Evolutionary conservation across 2,797 vertebrate species (phyloP).

Genomic region (Spatula versicolor): DNA sequence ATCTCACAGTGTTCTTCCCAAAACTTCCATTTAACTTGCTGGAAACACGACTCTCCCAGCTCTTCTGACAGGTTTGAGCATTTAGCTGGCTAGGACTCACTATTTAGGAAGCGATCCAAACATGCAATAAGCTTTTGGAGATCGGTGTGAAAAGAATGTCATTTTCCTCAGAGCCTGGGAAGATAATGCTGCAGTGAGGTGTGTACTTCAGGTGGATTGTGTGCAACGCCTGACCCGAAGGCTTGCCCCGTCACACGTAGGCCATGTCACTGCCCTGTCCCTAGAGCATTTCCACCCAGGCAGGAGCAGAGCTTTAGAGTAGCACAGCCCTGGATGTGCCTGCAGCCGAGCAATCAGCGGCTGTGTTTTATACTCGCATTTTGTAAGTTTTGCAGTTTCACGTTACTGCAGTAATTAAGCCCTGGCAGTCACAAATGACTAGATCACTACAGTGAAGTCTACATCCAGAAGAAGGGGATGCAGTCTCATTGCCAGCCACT

Average conservation of each 20-base stretch:
- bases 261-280: rapidly evolving
- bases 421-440: conserved; percentile 57
- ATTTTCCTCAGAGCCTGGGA: neutral
- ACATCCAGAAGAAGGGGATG: conserved; percentile 44
- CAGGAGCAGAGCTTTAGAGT: neutral
- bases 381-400: conserved; percentile 48
- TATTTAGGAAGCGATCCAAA: neutral
- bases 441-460: conserved; percentile 34
- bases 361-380: neutral
- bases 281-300: neutral
- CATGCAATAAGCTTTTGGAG: conserved; percentile 4
- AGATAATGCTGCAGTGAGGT: neutral
- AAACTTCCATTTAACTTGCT: neutral
- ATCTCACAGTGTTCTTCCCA: neutral
- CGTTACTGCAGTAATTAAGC: conserved; percentile 64
- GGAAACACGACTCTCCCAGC: neutral
- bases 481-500: conserved; percentile 51
- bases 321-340: neutral
- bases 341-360: neutral
- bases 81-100: neutral
- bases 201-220: neutral
- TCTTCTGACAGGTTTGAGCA: neutral
- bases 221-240: neutral
- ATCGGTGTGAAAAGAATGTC: neutral
- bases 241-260: rapidly evolving